phyloP scores from a whole-genome alignment of 92 coral and sea anemone species.

The Bergia puertoricense region DNA sequence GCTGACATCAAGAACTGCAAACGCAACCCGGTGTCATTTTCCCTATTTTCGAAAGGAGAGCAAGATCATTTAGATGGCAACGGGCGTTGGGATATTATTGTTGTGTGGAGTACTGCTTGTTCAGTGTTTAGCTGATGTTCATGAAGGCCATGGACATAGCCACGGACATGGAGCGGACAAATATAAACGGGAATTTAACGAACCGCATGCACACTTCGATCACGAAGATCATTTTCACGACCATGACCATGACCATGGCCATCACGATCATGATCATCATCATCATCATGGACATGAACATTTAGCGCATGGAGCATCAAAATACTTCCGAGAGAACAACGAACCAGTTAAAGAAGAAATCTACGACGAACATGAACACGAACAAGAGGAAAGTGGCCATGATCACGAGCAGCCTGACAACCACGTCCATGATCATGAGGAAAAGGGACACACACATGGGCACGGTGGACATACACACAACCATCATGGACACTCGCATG shows the following conservation, averaged over 20 bases:
- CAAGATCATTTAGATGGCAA: not conserved
- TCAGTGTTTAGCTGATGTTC: conserved; percentile 39
- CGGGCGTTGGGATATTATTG: conserved; percentile 15
- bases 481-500: conserved; percentile 38
- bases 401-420: not conserved
- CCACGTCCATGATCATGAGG: not conserved
- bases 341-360: conserved; percentile 8
- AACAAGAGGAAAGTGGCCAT: not conserved
- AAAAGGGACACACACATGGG: conserved; percentile 5
- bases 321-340: conserved; percentile 33
- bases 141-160: conserved; percentile 55
- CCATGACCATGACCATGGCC: conserved; percentile 51
- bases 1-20: conserved; percentile 67
- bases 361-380: not conserved
- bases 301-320: conserved; percentile 39
- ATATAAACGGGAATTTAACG: conserved; percentile 36
- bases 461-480: conserved; percentile 31
- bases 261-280: conserved; percentile 51
- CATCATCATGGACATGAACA: conserved; percentile 15
- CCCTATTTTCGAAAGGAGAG: not conserved
- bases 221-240: conserved; percentile 53
- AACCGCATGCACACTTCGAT: conserved; percentile 43
- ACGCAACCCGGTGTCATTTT: conserved; percentile 36
- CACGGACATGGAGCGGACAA: conserved; percentile 56
- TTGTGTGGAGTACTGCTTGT: conserved; percentile 20